These are phyloP conservation scores for Drosophila rubida DNA, from an alignment of 2,888 invertebrate genomes.

Conservation along the genomic window DNA sequence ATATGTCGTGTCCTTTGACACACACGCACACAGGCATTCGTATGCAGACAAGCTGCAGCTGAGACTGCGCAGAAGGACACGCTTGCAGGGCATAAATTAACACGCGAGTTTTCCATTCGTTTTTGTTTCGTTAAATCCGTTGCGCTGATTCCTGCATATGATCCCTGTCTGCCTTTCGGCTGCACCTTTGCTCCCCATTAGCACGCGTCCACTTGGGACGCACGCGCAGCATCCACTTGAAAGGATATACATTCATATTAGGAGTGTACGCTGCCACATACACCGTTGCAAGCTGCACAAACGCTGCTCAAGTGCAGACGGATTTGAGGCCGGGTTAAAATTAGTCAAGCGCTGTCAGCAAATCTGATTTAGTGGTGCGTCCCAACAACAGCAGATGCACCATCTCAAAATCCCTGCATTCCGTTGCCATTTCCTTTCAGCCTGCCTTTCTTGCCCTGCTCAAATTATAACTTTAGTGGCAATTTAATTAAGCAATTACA, in stretches of 20 bases:
- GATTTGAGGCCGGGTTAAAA: slow-evolving; percentile 74
- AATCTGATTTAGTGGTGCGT: slow-evolving; percentile 80
- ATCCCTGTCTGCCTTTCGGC: slow-evolving; percentile 35
- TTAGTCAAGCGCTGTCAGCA: slow-evolving; percentile 82
- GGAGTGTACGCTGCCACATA: not conserved
- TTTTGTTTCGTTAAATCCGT: slow-evolving; percentile 24
- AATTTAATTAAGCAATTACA: slow-evolving; percentile 80
- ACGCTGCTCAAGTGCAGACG: slow-evolving; percentile 62
- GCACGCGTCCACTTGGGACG: slow-evolving; percentile 82
- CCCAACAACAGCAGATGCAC: slow-evolving; percentile 66
- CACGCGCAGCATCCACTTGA: slow-evolving; percentile 50
- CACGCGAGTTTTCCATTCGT: slow-evolving; percentile 24
- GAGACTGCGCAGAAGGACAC: slow-evolving; percentile 70
- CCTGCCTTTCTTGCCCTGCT: slow-evolving; percentile 18
- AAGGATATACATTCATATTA: slow-evolving; percentile 21
- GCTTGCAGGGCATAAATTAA: slow-evolving; percentile 69
- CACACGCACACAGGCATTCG: slow-evolving; percentile 31
- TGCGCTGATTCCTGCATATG: slow-evolving; percentile 49
- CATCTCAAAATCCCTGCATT: slow-evolving; percentile 18
- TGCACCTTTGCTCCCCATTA: slow-evolving; percentile 80
- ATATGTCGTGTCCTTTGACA: slow-evolving; percentile 75
- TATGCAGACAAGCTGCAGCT: slow-evolving; percentile 57
- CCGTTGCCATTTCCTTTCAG: not conserved
- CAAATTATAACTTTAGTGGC: slow-evolving; percentile 76
- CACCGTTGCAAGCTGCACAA: slow-evolving; percentile 64